These are phyloP conservation scores for Eumacrocentrus americanus DNA, from an alignment of 2,888 invertebrate species.

Conservation along the genomic window DNA sequence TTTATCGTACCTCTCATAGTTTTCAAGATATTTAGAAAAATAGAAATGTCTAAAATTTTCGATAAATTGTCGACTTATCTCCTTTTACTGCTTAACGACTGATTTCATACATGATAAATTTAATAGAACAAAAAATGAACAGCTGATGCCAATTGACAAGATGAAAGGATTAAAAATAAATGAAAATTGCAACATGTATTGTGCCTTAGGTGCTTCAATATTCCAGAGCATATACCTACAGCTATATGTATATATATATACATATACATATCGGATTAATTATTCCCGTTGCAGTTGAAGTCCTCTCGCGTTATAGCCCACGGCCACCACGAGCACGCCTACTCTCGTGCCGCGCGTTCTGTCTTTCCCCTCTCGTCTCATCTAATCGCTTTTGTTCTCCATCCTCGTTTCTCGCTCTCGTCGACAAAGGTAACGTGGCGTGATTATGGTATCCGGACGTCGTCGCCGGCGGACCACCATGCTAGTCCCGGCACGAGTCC, in stretches of 20 bases:
- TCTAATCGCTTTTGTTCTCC: constrained; percentile 21
- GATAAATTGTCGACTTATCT: too few relatives aligned
- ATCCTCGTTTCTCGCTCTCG: constrained; percentile 16
- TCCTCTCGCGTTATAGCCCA: constrained; percentile 25
- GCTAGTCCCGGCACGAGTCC: constrained; percentile 35
- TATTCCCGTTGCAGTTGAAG: constrained; percentile 14
- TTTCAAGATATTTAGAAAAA: too few relatives aligned
- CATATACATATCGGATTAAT: constrained; percentile 22
- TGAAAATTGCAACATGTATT: neutral
- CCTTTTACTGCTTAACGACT: too few relatives aligned
- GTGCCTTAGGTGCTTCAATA: constrained; percentile 14
- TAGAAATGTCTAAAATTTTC: too few relatives aligned
- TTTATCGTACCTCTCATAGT: too few relatives aligned
- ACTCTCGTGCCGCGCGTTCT: constrained; percentile 28
- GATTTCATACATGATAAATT: too few relatives aligned
- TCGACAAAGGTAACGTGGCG: constrained; percentile 40
- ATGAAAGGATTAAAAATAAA: neutral
- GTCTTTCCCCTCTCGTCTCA: constrained; percentile 23
- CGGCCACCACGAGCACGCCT: constrained; percentile 36
- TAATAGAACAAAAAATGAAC: neutral
- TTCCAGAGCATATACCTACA: constrained; percentile 16
- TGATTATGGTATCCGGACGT: constrained; percentile 42
- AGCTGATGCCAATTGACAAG: neutral
- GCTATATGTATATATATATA: too few relatives aligned
- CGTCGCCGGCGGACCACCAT: constrained; percentile 38